Evolutionary conservation across 2,797 vertebrate species (phyloP), one percentile per base, ranked within the genome.

Genomic region (Heteromormyrus szaboi): DNA sequence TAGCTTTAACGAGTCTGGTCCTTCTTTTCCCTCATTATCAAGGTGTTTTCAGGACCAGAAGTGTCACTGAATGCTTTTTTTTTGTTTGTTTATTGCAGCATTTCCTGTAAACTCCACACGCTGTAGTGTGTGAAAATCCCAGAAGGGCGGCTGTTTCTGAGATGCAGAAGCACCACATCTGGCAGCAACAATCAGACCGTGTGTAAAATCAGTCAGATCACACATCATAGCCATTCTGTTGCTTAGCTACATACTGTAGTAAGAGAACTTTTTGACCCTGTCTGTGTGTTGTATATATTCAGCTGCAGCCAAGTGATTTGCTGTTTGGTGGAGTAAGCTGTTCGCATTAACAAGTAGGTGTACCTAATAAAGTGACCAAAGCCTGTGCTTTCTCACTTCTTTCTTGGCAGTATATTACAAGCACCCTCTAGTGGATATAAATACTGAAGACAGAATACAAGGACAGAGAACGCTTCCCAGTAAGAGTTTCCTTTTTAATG

Each of bases 371-470:
- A 87, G 87, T 89, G 56, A 79, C 37, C 65, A 72, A 37, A 72
- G 65, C 9, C 9, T 44, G 72, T 44, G 65, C 65, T 72, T 8
- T 76, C 72, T n/a, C 72, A 79, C 50, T 7, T 53, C 53, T 33
- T 88, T 76, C 37, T 79, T 54, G 81, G 41, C 76, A 89, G 92
- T 90, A 95, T 92, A 92, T 92, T 94, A 89, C 89, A 96, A 93
- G 95, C 95, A 93, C 96, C 95, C 95, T 96, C 96, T 96, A 95
- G 95, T 96, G 96, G 96, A 88, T 89, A 56, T 51, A 92, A 4
- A 94, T 50, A 53, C 54, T 65, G 68, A 46, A 29, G 50, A 46
- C 33, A 56, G 29, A 54, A 56, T 19, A 56, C 5, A 17, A 41
- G 53, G 53, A 51, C 3, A 6, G 44, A 14, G 46, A 84, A 22